Evolutionary conservation across 2,888 invertebrate genomes (phyloP), one percentile per base, ranked within the genome.

Genomic region (Thalpophila matura): DNA sequence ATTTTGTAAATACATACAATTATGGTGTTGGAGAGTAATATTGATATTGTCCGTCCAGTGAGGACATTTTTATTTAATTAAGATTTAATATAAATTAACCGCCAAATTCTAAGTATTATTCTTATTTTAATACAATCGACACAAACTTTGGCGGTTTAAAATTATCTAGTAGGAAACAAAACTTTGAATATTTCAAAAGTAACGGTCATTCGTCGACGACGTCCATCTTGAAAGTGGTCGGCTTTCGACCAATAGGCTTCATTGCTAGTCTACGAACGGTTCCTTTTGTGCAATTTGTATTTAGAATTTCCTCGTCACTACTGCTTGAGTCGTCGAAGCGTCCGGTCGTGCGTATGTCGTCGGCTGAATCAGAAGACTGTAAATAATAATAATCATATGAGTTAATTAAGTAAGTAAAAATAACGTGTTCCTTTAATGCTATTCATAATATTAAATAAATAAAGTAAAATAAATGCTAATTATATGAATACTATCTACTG

Each of bases 291-390:
- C 86, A 79, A 80, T 89, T 91, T 50, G 89, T 85, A 81, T 91
- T 90, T 61, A 90, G 79, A 72, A 93, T 90, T 40, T 94, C 93
- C 42, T 94, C 95, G 74, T 94, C 95, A 86, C 92, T 90, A 76
- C 92, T 92, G 83, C 93, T 94, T 10, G 92, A 92, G 64, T 87
- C 90, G 57, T 93, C 89, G 80, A 89, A 90, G 71, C 83, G 91
- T 62, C 86, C 90, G 70, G 89, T 82, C 75, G 88, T 83, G 51
- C 88, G 88, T 61, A 90, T 84, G 70, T 90, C 91, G 54, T 88
- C 91, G 53, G 93, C 93, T 4, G 92, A 91, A 54, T 94, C 93
- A 49, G 91, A 91, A 22, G 91, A 91, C 92, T 93, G 86, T 26
- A 80, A 82, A 65, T 33, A 38, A 9, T 57, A 20, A 33, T 47